Base-by-base conservation (phyloP, 2,888 invertebrate genomes). In the Eristalis intricaria region DNA sequence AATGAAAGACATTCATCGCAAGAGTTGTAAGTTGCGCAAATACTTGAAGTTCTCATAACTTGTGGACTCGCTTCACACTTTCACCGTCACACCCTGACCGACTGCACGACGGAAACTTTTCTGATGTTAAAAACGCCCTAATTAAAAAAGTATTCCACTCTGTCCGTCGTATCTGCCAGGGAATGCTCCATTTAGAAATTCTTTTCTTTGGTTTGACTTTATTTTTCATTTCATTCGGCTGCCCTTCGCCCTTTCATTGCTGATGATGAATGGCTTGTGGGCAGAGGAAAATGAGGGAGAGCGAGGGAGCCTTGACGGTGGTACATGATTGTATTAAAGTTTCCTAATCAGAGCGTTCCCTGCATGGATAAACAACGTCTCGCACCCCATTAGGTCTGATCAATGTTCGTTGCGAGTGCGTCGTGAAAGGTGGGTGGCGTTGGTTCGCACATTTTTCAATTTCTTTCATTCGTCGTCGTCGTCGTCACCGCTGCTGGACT, bases 121-220 rank as follows among this genome's bases (percentile, higher is more conserved):
- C 56, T 22, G 10, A 69, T 43, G n/a, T n/a, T 22, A 15, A 66
- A 63, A 69, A 60, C 19, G 43, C 19, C 1, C 56, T 61, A 82
- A 76, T 76, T 76, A 81, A 82, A 82, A 82, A 81, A 32, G 50
- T 60, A 76, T 82, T 82, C 26, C 76, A 61, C 68, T 68, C 68
- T 43, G 38, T 23, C 2, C 22, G 23, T 40, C 29, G 19, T 40
- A 68, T 75, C 60, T 35, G 26, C 35, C n/a, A 74, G 35, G 50
- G 23, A 66, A 73, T 73, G 66, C 73, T 65, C 65, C 64, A 43
- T 70, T 70, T 38, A 23, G 64, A 58, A 58, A 68, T 40, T 66
- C 60, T 71, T 70, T 43, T 15, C 43, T 32, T 32, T 32, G 32
- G 32, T 32, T 32, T 32, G 32, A 32, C 32, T 38, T 61, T 71